Evolutionary conservation across 2,113 vertebrate species (phyloP).

Genomic region (Axis porcinus): DNA sequence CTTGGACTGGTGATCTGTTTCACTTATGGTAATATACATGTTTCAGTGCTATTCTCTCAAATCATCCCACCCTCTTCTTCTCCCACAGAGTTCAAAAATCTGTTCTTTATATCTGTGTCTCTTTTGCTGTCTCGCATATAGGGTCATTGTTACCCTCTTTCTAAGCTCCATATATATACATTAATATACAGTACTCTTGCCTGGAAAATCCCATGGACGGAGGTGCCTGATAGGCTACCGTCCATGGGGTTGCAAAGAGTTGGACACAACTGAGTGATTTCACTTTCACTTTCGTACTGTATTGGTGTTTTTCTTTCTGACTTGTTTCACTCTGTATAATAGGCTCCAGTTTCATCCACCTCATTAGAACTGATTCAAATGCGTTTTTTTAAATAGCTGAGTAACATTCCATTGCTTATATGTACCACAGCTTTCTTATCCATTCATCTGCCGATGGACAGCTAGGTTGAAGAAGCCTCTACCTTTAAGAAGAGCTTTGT

Average conservation of each 20-base stretch:
- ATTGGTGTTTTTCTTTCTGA: neutral
- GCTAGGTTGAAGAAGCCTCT: neutral
- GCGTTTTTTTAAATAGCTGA: neutral
- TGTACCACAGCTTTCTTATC: neutral
- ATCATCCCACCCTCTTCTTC: neutral
- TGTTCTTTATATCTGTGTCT: neutral
- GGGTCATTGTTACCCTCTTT: neutral
- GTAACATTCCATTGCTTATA: neutral
- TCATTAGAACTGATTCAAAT: neutral
- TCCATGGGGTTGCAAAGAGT: neutral
- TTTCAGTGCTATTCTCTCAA: neutral
- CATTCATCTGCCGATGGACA: neutral
- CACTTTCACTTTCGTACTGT: neutral
- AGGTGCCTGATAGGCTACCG: neutral
- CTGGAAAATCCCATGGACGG: neutral
- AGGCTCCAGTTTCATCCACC: neutral
- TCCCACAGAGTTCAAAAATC: neutral
- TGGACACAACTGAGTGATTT: accelerated
- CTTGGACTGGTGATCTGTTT: neutral
- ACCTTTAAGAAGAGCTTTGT: neutral
- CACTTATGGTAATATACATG: neutral
- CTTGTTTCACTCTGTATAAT: neutral
- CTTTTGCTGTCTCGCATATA: neutral
- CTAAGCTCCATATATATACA: neutral
- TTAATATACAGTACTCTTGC: neutral